Evolutionary conservation across 2,113 vertebrate species (phyloP), one percentile per base, ranked within the genome.

Genomic region (Caracal caracal): DNA sequence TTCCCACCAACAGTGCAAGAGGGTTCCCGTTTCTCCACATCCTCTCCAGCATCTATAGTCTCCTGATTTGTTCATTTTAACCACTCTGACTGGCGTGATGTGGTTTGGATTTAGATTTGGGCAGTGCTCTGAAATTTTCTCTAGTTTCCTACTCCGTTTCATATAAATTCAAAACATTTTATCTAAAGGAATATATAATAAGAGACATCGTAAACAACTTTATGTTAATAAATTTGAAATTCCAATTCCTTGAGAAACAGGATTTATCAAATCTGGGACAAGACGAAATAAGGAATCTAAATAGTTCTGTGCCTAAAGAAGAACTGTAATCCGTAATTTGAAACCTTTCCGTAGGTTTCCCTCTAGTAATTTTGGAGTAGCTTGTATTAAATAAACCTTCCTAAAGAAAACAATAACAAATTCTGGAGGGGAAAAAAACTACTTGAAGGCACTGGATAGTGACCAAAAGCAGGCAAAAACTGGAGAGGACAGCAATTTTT

Each of bases 101-200:
- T 43, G 43, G 43, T 43, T 43, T 43, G 4, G 7, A 40, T 88
- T 92, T 66, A 89, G 65, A 94, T 86, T 89, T 82, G 68, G 22
- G 28, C 10, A 78, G 3, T 73, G 10, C 10, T 71, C 7, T 82
- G 13, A 10, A 94, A 30, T 81, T 85, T 90, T 65, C 59, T 93
- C 35, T 56, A 26, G 5, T 71, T 95, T 97, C 43, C 33, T 79
- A 90, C 22, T 93, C 37, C 86, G 51, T 86, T 95, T 61, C 8
- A 49, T 86, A 92, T 35, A 95, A 49, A 73, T 79, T 68, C 6
- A 80, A 89, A 91, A 49, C 71, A 85, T n/a, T 93, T 65, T 43
- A 76, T 88, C 15, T 90, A 59, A 56, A 71, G 84, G 78, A 51
- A 17, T 53, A 93, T 47, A 13, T 71, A 78, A n/a, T 93, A 51